Conservation (phyloP, 2,888 invertebrate species). For the Fragum whitleyi region DNA sequence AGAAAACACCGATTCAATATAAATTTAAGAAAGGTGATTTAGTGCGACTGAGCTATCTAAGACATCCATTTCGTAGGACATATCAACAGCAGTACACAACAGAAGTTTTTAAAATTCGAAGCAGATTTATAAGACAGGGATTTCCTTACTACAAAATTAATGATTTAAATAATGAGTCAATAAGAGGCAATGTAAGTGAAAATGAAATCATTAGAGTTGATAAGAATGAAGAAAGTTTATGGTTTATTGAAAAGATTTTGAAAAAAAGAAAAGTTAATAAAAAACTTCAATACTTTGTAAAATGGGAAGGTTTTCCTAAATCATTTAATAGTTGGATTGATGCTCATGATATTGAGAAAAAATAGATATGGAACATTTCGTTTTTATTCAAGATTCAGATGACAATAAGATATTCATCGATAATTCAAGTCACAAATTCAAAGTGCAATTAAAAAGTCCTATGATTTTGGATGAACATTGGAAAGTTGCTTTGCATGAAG, state of each 20-base stretch:
- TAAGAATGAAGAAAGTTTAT: conserved; percentile 48
- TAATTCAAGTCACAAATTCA: conserved; percentile 45
- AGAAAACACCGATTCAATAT: conserved; percentile 21
- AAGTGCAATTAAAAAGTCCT: conserved; percentile 45
- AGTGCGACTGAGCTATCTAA: conserved; percentile 43
- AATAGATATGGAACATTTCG: conserved; percentile 48
- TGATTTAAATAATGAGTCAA: conserved; percentile 41
- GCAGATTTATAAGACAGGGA: conserved; percentile 43
- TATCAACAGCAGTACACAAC: conserved; percentile 56
- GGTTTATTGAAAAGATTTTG: conserved; percentile 50
- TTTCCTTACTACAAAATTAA: conserved; percentile 47
- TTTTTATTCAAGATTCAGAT: conserved; percentile 42
- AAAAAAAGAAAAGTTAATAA: conserved; percentile 42
- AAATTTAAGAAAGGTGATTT: conserved; percentile 39
- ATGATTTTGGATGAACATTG: conserved; percentile 51
- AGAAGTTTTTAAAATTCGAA: conserved; percentile 47
- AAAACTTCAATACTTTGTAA: conserved; percentile 45
- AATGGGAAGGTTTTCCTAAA: conserved; percentile 43
- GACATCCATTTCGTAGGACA: conserved; percentile 48
- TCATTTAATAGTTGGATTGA: conserved; percentile 45
- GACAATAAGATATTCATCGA: conserved; percentile 41
- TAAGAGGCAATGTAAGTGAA: conserved; percentile 36
- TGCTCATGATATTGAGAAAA: conserved; percentile 39
- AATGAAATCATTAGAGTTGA: conserved; percentile 43
- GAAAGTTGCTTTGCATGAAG: conserved; percentile 54